Conservation (phyloP, 2,113 vertebrate species). For the Cygnus buccinator region DNA sequence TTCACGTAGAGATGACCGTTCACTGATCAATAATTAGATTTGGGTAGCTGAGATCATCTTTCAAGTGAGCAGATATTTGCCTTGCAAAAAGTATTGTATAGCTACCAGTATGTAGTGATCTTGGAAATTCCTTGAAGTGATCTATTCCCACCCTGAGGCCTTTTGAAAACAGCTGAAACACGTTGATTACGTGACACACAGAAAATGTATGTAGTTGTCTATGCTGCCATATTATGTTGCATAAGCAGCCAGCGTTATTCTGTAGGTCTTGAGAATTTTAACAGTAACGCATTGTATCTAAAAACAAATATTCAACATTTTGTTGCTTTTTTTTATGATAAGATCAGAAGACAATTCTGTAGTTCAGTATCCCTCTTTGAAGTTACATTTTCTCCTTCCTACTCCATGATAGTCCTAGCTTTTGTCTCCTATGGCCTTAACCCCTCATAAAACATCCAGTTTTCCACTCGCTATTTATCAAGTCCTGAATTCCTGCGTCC, state of each 20-base stretch:
- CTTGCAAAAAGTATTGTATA: neutral
- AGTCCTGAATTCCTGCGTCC: neutral
- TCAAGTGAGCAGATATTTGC: neutral
- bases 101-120: neutral
- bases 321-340: neutral
- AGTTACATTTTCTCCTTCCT: neutral
- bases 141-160: neutral
- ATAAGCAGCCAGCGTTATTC: neutral
- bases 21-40: neutral
- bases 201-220: neutral
- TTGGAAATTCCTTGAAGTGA: neutral
- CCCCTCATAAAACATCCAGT: neutral
- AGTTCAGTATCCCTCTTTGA: neutral
- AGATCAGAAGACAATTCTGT: neutral
- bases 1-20: neutral
- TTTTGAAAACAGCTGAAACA: slow-evolving; percentile 12
- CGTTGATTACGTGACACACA: neutral
- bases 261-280: neutral
- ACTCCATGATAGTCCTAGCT: neutral
- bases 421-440: neutral
- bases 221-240: neutral
- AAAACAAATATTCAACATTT: neutral
- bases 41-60: neutral
- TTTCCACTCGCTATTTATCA: neutral
- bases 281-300: neutral